These are phyloP conservation scores for Campoplex nolae DNA, from an alignment of 2,888 invertebrate species.

Conservation along the genomic window DNA sequence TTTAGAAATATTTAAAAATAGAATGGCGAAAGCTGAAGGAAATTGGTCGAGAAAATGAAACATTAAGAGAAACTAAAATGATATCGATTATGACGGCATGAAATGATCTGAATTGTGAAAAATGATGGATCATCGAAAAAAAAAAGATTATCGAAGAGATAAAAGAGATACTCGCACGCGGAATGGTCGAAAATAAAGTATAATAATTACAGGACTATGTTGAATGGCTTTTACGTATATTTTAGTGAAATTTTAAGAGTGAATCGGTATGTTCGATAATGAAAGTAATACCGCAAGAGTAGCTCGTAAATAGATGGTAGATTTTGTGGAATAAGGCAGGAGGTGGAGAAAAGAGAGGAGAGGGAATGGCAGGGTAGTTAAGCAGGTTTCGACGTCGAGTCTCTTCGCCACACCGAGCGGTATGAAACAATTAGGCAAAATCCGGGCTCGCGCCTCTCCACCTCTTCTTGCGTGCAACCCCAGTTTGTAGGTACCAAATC, in stretches of 20 bases:
- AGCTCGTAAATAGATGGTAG: constrained; percentile 35
- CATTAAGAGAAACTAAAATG: too few relatives aligned
- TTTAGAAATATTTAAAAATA: too few relatives aligned
- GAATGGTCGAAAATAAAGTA: not conserved
- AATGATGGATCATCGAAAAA: not conserved
- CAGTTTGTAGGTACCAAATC: constrained; percentile 48
- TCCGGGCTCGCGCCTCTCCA: constrained; percentile 67
- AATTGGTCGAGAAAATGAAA: too few relatives aligned
- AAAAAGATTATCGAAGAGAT: not conserved
- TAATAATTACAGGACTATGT: not conserved
- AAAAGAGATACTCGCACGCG: not conserved
- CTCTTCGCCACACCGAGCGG: constrained; percentile 68
- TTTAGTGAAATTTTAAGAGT: not conserved
- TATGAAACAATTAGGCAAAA: constrained; percentile 82
- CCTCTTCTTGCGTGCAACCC: constrained; percentile 52
- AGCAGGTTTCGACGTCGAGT: constrained; percentile 70
- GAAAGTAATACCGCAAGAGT: not conserved
- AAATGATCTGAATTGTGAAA: not conserved
- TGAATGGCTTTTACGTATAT: not conserved
- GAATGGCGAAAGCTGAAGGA: too few relatives aligned
- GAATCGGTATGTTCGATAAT: constrained; percentile 5
- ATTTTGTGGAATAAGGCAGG: constrained; percentile 18
- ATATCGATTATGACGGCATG: too few relatives aligned
- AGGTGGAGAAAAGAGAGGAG: not conserved
- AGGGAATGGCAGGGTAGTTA: constrained; percentile 63